Evolutionary conservation across 2,888 invertebrate genomes (phyloP).

Genomic region (Platycheirus albimanus): DNA sequence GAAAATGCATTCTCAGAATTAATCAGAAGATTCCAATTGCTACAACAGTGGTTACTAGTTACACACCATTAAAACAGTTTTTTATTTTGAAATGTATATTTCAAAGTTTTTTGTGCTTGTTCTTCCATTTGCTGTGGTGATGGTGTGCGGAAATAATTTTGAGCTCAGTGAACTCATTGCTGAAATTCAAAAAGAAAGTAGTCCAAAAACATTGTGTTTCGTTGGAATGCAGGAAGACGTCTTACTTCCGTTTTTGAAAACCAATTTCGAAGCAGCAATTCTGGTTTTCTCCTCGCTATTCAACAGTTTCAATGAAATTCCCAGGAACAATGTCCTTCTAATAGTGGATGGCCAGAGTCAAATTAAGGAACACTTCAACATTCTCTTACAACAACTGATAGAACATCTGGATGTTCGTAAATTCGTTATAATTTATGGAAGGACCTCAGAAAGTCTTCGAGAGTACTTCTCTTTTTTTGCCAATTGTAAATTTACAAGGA

Average conservation of each 20-base stretch:
- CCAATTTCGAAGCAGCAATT: neutral
- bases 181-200: neutral
- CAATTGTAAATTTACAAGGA: conserved; percentile 34
- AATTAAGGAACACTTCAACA: too few species aligned
- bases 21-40: too few species aligned
- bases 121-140: neutral
- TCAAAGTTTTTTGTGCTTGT: neutral
- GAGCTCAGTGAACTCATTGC: neutral
- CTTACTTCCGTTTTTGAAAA: neutral
- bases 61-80: neutral
- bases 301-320: too few species aligned
- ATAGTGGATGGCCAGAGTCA: neutral
- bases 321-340: neutral
- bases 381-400: neutral
- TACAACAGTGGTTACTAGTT: too few species aligned
- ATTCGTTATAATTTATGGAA: conserved; percentile 12
- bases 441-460: neutral
- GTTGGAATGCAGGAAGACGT: neutral
- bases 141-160: neutral
- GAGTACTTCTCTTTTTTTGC: conserved; percentile 10
- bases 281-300: neutral
- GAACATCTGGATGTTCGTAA: neutral
- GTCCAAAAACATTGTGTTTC: neutral
- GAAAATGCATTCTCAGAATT: too few species aligned
- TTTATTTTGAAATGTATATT: neutral